Percentiles rank a stretch among this genome's conserved stretches.
Conservation (phyloP, 2,113 vertebrate genomes). For the Lucifuga dentata region DNA sequence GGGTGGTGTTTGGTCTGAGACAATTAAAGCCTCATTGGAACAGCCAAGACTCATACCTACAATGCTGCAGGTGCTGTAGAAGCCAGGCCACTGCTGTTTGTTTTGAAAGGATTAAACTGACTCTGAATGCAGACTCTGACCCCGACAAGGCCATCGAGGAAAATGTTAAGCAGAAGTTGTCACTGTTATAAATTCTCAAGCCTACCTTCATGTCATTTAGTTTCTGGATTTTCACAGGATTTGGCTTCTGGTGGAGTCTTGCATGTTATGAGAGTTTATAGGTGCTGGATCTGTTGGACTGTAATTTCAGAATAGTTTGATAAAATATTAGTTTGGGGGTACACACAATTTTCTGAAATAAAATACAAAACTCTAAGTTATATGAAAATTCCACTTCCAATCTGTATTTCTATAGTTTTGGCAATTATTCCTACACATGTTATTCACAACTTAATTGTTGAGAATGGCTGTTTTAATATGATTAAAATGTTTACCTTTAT, state of each 20-base stretch:
- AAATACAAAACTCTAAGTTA: no score
- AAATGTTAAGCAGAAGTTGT: slow-evolving; percentile 43
- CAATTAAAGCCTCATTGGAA: slow-evolving; percentile 49
- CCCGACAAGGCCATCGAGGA: slow-evolving; percentile 25
- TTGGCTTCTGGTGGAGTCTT: slow-evolving; percentile 13
- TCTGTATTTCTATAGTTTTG: no score
- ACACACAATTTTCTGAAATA: no score
- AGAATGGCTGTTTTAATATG: no score
- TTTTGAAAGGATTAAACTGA: slow-evolving; percentile 64
- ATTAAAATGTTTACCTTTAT: no score
- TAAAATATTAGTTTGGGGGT: no score
- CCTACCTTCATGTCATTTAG: neutral
- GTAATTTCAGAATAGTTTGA: neutral
- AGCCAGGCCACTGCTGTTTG: slow-evolving; percentile 40
- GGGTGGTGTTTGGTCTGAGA: slow-evolving; percentile 40
- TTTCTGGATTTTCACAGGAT: neutral
- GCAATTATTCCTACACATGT: neutral
- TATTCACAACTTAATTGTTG: no score
- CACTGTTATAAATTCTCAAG: slow-evolving; percentile 30
- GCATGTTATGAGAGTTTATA: neutral
- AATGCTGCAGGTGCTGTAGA: slow-evolving; percentile 45
- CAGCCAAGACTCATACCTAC: slow-evolving; percentile 20
- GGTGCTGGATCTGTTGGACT: neutral
- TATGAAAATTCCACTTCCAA: no score
- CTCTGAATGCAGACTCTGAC: slow-evolving; percentile 37